These are phyloP conservation scores for Resseliella maxima DNA, from an alignment of 2,888 invertebrate genomes.

Conservation along the genomic window DNA sequence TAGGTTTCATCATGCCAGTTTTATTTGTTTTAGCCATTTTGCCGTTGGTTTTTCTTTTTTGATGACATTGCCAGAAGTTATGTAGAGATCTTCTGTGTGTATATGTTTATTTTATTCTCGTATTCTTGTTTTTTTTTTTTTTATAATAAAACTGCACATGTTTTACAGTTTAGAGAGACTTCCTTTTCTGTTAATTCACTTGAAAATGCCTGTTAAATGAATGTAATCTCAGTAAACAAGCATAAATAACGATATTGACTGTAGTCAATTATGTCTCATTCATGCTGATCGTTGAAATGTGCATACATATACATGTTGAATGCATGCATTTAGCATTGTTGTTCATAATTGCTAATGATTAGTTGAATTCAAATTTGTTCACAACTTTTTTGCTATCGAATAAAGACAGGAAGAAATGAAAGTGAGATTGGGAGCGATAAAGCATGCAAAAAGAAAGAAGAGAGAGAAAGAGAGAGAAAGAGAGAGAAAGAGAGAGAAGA, in stretches of 20 bases:
- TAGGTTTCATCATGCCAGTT: background rate
- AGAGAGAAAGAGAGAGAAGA: no score
- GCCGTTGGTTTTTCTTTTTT: slow-evolving; percentile 22
- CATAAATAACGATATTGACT: background rate
- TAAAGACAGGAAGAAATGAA: background rate
- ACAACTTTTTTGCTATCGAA: background rate
- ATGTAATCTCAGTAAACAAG: background rate
- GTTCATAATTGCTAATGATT: background rate
- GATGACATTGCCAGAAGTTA: slow-evolving; percentile 12
- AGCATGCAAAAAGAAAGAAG: background rate
- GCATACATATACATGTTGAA: background rate
- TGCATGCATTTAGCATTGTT: background rate
- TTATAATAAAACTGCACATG: background rate
- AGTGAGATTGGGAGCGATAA: no score
- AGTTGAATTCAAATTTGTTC: background rate
- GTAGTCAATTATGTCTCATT: background rate
- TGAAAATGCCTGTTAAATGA: background rate
- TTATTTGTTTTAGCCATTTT: slow-evolving; percentile 1
- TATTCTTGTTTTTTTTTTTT: background rate
- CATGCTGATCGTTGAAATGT: background rate
- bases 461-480: background rate
- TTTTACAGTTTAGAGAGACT: background rate
- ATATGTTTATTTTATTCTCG: no score
- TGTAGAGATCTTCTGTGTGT: no score
- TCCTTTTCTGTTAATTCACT: slow-evolving; percentile 44